These are phyloP conservation scores for Sepioteuthis lessoniana DNA, from an alignment of 2,888 invertebrate genomes.

Conservation along the genomic window DNA sequence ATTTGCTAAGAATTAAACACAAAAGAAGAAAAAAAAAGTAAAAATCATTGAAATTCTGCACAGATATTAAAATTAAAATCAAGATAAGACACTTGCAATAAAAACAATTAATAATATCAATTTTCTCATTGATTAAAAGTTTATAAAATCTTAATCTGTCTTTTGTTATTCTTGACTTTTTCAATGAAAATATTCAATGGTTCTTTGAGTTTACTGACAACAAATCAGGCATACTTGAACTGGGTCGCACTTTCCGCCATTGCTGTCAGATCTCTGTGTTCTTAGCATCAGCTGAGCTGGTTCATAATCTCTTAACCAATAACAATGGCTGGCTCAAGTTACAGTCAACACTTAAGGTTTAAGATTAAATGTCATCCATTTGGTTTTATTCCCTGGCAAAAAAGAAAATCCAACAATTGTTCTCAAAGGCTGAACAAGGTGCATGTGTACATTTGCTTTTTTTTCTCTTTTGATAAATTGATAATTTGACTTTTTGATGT, in stretches of 20 bases:
- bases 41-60: background rate
- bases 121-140: background rate
- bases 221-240: background rate
- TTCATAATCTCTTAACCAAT: background rate
- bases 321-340: background rate
- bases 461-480: no score
- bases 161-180: background rate
- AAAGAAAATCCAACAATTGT: slow-evolving; percentile 4
- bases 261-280: background rate
- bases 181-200: background rate
- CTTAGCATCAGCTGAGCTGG: background rate
- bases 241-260: background rate
- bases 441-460: background rate
- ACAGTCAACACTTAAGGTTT: background rate
- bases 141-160: slow-evolving; percentile 3
- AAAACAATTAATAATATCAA: background rate
- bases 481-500: no score
- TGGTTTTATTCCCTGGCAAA: background rate
- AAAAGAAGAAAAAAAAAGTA: no score
- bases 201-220: background rate
- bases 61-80: background rate
- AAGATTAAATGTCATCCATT: background rate
- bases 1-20: no score
- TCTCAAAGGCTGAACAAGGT: background rate
- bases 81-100: background rate